Percentiles rank a stretch among this genome's conserved stretches.
Evolutionary conservation across 2,113 vertebrate genomes (phyloP).

Genomic region (Galeopterus variegatus): DNA sequence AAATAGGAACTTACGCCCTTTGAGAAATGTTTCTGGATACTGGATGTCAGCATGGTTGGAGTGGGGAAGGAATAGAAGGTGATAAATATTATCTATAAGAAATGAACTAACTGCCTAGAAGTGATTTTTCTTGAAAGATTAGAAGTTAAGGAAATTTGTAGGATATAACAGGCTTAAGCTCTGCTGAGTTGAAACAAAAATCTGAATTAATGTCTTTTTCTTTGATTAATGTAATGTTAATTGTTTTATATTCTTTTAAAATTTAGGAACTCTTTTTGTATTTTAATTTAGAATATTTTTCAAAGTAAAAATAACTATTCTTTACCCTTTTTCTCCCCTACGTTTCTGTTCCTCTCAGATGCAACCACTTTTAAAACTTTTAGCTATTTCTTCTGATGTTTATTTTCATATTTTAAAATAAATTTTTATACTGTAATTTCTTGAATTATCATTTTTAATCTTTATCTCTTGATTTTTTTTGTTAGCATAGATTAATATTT

Average conservation of each 20-base stretch:
- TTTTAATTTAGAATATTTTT: slow-evolving; percentile 47
- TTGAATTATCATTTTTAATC: neutral
- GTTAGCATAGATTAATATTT: neutral
- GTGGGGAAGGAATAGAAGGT: neutral
- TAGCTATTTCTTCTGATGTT: neutral
- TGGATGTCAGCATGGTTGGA: neutral
- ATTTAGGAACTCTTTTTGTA: slow-evolving; percentile 30
- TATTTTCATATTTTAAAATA: slow-evolving; percentile 47
- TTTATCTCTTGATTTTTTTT: neutral
- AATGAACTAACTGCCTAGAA: neutral
- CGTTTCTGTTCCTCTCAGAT: neutral
- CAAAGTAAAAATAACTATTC: neutral
- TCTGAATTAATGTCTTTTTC: neutral
- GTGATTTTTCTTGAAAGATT: neutral
- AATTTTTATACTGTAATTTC: neutral
- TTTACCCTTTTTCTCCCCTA: neutral
- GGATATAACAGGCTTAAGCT: neutral
- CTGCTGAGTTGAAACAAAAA: neutral
- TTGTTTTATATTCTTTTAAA: neutral
- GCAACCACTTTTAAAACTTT: neutral
- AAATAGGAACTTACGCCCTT: neutral
- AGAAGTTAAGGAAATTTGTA: slow-evolving; percentile 6
- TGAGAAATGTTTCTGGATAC: neutral
- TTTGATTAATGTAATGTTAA: neutral
- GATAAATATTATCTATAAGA: neutral